Evolutionary conservation across 2,888 invertebrate genomes (phyloP), one percentile per base, ranked within the genome.

Genomic region (Eristalis arbustorum): DNA sequence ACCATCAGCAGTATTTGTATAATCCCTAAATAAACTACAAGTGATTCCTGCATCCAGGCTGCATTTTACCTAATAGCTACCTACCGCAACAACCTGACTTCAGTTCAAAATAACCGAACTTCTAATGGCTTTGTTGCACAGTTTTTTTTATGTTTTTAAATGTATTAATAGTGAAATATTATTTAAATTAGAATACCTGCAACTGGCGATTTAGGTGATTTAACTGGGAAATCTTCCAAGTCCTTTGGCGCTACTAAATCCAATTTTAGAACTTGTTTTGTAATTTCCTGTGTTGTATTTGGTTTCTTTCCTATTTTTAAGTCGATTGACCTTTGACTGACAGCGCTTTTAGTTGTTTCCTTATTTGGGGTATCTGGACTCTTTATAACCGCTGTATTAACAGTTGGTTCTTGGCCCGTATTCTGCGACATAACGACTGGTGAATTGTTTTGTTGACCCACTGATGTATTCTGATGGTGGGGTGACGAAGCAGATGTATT

Each of bases 321-420:
- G 89, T 95, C 95, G 67, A 95, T 94, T 61, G 94, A 94, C 85
- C 94, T 94, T 89, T 95, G 95, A 88, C 95, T 95, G 66, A 95
- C 93, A 31, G 95, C 95, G 88, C 95, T 94, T 89, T 89, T 91
- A 8, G 76, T 64, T 22, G 81, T 62, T 77, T 88, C 71, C 37
- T 89, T 83, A 28, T 63, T 89, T 14, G 87, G 79, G 61, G 59
- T 69, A 22, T 23, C 37, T 18, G 83, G 61, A 81, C 63, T 88
- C 67, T 84, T 88, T 57, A 77, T 81, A 4, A 37, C 80, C 25
- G 68, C 28, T 34, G 25, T 40, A 34, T 63, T 74, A 2, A 14
- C 64, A 37, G 75, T 61, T n/a, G 66, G 75, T 23, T 37, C 66
- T 63, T 68, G 67, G 34, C 66, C 78, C 42, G 85, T 88, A 64